Evolutionary conservation across 1,140 invertebrate species (phyloP).

Genomic region (Pantala flavescens): DNA sequence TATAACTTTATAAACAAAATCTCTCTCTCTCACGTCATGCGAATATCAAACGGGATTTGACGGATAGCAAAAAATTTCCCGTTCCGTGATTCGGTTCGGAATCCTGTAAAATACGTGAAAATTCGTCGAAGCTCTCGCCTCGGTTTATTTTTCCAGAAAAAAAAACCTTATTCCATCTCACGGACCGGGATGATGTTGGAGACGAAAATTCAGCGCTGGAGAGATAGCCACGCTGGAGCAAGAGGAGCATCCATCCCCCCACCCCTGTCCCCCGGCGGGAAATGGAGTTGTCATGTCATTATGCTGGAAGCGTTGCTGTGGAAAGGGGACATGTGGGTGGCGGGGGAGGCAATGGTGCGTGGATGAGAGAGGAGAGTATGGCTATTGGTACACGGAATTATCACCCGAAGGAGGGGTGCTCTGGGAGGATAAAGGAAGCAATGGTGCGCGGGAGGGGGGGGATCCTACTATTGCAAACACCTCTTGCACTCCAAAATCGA

Average conservation of each 20-base stretch:
- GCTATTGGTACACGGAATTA: conserved; percentile 6
- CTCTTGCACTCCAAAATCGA: too few relatives aligned
- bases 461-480: too few relatives aligned
- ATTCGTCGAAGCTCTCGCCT: too few relatives aligned
- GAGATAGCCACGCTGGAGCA: neutral
- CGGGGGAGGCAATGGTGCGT: neutral
- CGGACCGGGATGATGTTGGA: too few relatives aligned
- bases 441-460: neutral
- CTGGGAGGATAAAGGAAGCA: neutral
- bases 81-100: too few relatives aligned
- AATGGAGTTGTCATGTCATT: conserved; percentile 6
- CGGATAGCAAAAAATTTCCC: too few relatives aligned
- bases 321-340: conserved; percentile 2
- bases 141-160: too few relatives aligned
- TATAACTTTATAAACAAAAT: too few relatives aligned
- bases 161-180: too few relatives aligned
- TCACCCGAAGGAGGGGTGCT: neutral
- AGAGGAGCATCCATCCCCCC: neutral
- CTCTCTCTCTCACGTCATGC: too few relatives aligned
- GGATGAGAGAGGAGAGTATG: neutral
- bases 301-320: neutral
- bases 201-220: neutral
- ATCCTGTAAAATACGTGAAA: too few relatives aligned
- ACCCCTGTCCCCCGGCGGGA: neutral
- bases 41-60: too few relatives aligned